Evolutionary conservation across 2,113 vertebrate species (phyloP).

Genomic region (Parus major): DNA sequence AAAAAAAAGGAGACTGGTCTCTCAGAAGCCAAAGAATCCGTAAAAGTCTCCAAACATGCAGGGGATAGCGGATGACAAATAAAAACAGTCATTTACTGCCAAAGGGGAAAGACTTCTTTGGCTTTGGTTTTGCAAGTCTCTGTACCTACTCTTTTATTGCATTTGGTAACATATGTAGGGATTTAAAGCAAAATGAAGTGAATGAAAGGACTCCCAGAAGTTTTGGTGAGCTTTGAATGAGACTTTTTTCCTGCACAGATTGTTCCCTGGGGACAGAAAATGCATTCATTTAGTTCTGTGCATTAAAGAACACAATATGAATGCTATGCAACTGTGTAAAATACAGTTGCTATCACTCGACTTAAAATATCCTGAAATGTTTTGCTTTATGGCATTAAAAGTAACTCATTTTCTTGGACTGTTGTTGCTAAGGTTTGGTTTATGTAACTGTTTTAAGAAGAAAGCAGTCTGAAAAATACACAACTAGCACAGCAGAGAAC

Average conservation of each 20-base stretch:
- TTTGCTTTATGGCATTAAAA: neutral
- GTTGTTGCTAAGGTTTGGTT: neutral
- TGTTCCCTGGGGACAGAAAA: neutral
- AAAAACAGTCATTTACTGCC: neutral
- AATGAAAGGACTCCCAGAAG: neutral
- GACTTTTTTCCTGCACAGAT: neutral
- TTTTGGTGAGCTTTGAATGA: constrained; percentile 19
- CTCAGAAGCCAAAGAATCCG: neutral
- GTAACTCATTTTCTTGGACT: neutral
- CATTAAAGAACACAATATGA: constrained; percentile 4
- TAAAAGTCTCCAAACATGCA: neutral
- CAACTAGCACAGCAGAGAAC: neutral
- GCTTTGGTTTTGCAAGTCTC: neutral
- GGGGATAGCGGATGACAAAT: neutral
- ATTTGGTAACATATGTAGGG: neutral
- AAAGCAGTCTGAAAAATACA: neutral
- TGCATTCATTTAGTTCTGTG: neutral
- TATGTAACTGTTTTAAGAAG: neutral
- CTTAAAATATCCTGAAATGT: constrained; percentile 3
- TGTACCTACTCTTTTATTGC: neutral
- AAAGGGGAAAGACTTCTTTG: neutral
- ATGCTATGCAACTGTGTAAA: neutral
- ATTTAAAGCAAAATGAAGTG: neutral
- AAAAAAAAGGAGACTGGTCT: neutral
- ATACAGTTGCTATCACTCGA: neutral